A percentile compares a stretch with the other conserved stretches of the same genome.
Conservation (phyloP, 2,113 vertebrate genomes). For the Machaerirhynchus nigripectus region DNA sequence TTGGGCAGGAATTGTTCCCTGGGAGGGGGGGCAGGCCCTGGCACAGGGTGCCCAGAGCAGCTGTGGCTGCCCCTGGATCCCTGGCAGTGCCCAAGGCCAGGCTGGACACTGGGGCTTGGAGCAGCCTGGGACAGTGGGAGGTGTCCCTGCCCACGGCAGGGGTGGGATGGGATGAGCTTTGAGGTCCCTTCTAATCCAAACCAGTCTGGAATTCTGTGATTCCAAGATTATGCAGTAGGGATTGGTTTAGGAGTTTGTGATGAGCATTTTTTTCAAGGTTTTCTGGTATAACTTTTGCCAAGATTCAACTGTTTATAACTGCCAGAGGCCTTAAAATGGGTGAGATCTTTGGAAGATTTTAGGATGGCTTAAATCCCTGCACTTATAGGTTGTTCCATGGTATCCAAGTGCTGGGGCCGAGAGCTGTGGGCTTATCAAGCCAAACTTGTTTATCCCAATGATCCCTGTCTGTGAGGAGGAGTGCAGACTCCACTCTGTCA, state of each 20-base stretch:
- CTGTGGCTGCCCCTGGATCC: not conserved
- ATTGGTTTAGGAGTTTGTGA: not conserved
- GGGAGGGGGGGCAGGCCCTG: not conserved
- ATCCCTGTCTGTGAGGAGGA: not conserved
- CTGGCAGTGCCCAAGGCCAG: not conserved
- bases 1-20: not conserved
- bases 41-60: not conserved
- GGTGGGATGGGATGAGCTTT: rapidly evolving
- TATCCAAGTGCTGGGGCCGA: not conserved
- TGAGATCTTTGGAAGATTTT: not conserved
- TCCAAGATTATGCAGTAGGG: not conserved
- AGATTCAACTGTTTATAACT: not conserved
- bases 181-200: rapidly evolving
- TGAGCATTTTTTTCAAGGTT: not conserved
- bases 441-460: not conserved
- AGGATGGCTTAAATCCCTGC: not conserved
- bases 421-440: not conserved
- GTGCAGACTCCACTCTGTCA: not conserved
- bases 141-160: not conserved
- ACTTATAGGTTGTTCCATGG: not conserved
- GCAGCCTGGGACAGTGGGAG: not conserved
- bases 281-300: not conserved
- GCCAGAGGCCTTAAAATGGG: not conserved
- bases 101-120: not conserved
- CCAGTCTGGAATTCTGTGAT: not conserved